A percentile compares a stretch with the other conserved stretches of the same genome.
Evolutionary conservation across 1,140 invertebrate genomes (phyloP).

Genomic region (Heliconius melpomene): DNA sequence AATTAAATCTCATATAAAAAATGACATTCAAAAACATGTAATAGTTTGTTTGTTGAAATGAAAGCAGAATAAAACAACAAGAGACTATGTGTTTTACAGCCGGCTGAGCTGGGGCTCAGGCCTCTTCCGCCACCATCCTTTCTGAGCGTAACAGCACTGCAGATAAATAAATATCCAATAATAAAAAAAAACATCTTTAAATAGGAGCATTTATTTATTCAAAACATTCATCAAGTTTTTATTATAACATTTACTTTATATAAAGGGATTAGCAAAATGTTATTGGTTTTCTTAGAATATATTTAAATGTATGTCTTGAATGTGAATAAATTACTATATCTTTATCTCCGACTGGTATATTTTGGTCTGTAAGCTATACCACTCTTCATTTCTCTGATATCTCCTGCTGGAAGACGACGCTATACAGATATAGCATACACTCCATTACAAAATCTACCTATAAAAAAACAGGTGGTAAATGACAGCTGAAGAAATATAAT

Average conservation of each 20-base stretch:
- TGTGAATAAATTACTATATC: not conserved
- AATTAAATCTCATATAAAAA: no score
- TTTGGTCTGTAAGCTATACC: conserved; percentile 92
- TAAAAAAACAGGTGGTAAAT: not conserved
- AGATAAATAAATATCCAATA: no score
- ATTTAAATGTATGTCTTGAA: not conserved
- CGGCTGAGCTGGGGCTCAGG: no score
- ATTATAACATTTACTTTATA: no score
- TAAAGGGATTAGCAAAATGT: not conserved
- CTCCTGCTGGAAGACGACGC: conserved; percentile 91
- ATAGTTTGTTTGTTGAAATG: no score
- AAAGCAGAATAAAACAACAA: not conserved
- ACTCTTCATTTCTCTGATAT: conserved; percentile 96
- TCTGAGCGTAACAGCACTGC: no score
- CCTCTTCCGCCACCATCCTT: no score
- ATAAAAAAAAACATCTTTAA: no score
- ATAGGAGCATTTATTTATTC: no score
- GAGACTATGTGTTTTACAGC: no score
- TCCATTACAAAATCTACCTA: conserved; percentile 94
- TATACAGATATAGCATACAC: conserved; percentile 98
- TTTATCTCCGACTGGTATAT: conserved; percentile 92
- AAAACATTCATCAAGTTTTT: no score
- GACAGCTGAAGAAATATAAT: not conserved
- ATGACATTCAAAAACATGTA: no score
- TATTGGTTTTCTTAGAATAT: not conserved